Evolutionary conservation across 2,888 invertebrate genomes (phyloP), one percentile per base, ranked within the genome.

Genomic region (Lymantria monacha): DNA sequence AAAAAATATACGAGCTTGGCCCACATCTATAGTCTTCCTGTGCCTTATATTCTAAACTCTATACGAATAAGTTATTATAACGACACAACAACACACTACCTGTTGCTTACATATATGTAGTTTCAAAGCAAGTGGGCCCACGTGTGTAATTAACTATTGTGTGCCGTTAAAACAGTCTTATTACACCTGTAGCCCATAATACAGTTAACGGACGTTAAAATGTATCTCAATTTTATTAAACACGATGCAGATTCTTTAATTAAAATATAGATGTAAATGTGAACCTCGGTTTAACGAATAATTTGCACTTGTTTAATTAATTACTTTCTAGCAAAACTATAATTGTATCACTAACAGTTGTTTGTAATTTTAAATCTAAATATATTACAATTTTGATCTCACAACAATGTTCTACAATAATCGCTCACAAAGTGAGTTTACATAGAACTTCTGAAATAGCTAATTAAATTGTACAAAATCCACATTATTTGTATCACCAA

Each of bases 1-100:
- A 57, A 55, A 66, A 65, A 66, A 65, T 66, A 65, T 63, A 65
- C 53, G 67, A 65, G 65, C 67, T 66, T 63, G 53, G 65, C 65
- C 65, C 65, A 58, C 46, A 61, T 63, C 52, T 60, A 54, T 63
- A 66, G 57, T 66, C 64, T 65, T 61, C 67, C 54, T n/a, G 49
- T 63, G 61, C 38, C 64, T 66, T 65, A 65, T 43, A 58, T 41
- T 42, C 63, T 65, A 65, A 56, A 56, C 47, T 60, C 48, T 53
- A 56, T 48, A 48, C 59, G 55, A 66, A 56, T 49, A 57, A 44
- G 45, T 52, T 54, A 30, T 36, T 9, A 59, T 22, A 51, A 50
- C 36, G 50, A 55, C 52, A 53, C 52, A 49, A 33, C 10, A 33
- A 33, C 33, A 10, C 9, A 10, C 33, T 10, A 33, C 10, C 30